Evolutionary conservation across 2,888 invertebrate species (phyloP).

Genomic region (Lasius fuliginosus): DNA sequence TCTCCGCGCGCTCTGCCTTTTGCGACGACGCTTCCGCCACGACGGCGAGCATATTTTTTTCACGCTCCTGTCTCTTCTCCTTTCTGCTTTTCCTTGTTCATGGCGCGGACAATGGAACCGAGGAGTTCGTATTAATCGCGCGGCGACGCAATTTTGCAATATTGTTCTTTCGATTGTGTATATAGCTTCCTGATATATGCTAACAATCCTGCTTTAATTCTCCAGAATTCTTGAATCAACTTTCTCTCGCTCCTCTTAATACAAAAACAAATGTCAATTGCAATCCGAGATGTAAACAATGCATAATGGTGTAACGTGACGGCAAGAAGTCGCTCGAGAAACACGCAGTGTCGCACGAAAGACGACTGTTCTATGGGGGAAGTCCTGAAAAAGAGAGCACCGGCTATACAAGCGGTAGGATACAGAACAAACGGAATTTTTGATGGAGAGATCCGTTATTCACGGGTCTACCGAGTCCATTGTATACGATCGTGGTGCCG

Average conservation of each 20-base stretch:
- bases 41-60: conserved; percentile 58
- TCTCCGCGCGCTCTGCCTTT: conserved; percentile 76
- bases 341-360: conserved; percentile 28
- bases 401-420: conserved; percentile 39
- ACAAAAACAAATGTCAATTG: background rate
- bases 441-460: conserved; percentile 81
- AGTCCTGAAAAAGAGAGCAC: conserved; percentile 30
- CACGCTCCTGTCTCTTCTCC: background rate
- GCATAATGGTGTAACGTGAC: background rate
- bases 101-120: background rate
- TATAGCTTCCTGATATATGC: background rate
- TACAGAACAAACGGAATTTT: conserved; percentile 82
- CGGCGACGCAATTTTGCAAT: conserved; percentile 45
- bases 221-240: background rate
- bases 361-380: conserved; percentile 16
- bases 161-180: background rate
- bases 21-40: conserved; percentile 52
- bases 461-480: conserved; percentile 77
- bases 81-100: conserved; percentile 9
- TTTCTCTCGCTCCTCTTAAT: background rate
- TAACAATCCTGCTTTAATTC: background rate
- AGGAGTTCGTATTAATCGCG: background rate
- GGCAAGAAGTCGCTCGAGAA: background rate
- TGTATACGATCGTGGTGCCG: conserved; percentile 75
- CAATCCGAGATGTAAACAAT: background rate